Conservation (phyloP, 2,888 invertebrate species). For the Trichacis sp. region DNA sequence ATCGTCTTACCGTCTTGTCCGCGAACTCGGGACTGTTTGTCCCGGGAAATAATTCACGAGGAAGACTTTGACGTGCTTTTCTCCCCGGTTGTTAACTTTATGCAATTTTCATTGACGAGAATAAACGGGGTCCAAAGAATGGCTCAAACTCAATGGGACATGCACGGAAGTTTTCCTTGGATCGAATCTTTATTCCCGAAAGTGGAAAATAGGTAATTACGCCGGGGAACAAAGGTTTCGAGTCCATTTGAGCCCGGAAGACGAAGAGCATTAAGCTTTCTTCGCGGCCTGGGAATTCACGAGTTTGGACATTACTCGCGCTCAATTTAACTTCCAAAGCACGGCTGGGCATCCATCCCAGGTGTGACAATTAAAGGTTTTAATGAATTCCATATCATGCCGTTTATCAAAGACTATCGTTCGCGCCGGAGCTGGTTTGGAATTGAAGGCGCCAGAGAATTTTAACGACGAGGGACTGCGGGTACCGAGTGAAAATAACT, state of each 20-base stretch:
- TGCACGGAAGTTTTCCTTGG: neutral
- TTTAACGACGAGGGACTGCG: too few species aligned
- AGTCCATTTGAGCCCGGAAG: constrained; percentile 11
- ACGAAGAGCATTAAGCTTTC: constrained; percentile 5
- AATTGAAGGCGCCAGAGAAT: too few species aligned
- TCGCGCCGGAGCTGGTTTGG: too few species aligned
- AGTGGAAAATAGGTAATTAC: constrained; percentile 10
- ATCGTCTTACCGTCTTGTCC: too few species aligned
- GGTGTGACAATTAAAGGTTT: constrained; percentile 13
- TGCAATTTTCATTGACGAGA: too few species aligned
- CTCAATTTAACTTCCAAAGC: constrained; percentile 19
- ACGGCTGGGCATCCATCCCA: constrained; percentile 1
- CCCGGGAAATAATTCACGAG: constrained; percentile 34
- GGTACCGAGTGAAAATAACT: too few species aligned
- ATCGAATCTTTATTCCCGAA: neutral
- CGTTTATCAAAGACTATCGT: constrained; percentile 9
- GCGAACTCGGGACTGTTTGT: constrained; percentile 20
- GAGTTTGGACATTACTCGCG: constrained; percentile 14
- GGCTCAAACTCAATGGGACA: constrained; percentile 1
- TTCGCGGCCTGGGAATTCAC: constrained; percentile 14
- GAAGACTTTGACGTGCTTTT: too few species aligned
- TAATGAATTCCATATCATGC: constrained; percentile 4
- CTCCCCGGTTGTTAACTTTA: too few species aligned
- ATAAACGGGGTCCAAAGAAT: too few species aligned
- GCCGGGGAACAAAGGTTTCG: constrained; percentile 8